Evolutionary conservation across 2,113 vertebrate genomes (phyloP).

Genomic region (Peromyscus polionotus): DNA sequence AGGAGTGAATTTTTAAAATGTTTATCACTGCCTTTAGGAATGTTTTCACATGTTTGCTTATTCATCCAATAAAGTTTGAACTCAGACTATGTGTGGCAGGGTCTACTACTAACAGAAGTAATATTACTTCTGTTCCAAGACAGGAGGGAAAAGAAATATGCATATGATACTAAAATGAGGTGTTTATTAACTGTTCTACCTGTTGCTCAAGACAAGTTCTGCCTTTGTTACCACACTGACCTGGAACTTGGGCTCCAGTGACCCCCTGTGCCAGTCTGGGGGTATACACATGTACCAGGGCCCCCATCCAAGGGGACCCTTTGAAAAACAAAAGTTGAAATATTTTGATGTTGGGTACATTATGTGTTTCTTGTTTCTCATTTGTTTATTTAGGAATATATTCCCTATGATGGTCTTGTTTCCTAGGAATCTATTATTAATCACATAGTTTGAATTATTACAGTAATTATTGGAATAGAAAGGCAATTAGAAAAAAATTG

Average conservation of each 20-base stretch:
- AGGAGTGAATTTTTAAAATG: not conserved
- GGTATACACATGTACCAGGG: no score
- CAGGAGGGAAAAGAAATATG: not conserved
- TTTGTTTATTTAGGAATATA: not conserved
- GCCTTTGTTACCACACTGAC: not conserved
- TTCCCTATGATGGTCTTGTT: not conserved
- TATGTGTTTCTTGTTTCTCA: not conserved
- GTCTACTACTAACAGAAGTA: not conserved
- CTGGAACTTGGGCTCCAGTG: no score
- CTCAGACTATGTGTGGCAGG: not conserved
- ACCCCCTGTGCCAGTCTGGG: not conserved
- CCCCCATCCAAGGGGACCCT: not conserved
- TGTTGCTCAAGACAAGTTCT: not conserved
- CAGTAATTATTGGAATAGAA: conserved; percentile 19
- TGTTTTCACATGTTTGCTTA: not conserved
- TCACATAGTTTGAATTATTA: conserved; percentile 31
- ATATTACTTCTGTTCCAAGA: not conserved
- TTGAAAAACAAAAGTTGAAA: not conserved
- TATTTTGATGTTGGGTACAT: not conserved
- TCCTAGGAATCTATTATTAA: conserved; percentile 2
- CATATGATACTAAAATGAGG: not conserved
- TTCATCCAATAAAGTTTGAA: not conserved
- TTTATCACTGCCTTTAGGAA: not conserved
- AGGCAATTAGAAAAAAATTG: conserved; percentile 29
- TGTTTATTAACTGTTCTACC: not conserved